Conservation (phyloP, 2,797 vertebrate species). For the Rhinoraja longicauda region DNA sequence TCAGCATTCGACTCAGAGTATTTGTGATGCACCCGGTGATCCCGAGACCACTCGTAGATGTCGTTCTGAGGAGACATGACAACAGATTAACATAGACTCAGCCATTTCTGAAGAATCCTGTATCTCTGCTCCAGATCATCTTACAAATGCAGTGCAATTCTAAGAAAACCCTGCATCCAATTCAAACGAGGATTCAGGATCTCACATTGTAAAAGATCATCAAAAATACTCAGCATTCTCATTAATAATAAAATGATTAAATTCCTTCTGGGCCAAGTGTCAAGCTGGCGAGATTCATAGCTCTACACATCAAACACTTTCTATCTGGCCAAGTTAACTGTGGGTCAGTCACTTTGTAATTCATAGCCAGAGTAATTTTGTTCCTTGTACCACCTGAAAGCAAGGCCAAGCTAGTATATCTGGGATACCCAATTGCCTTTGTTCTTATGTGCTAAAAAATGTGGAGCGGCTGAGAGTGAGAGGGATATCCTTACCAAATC, state of each 20-base stretch:
- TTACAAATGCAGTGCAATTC: background rate
- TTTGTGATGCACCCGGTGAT: slow-evolving; percentile 70
- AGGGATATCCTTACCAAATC: background rate
- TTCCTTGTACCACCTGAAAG: background rate
- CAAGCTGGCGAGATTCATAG: background rate
- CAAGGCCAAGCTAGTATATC: background rate
- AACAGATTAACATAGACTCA: background rate
- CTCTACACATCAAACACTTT: background rate
- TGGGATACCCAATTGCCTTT: background rate
- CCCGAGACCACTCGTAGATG: slow-evolving; percentile 68
- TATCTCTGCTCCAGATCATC: background rate
- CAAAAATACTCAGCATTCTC: background rate
- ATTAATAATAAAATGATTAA: background rate
- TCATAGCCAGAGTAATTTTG: background rate
- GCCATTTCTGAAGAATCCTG: background rate
- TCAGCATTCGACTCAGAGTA: slow-evolving; percentile 67
- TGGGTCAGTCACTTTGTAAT: background rate
- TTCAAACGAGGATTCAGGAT: too few relatives aligned
- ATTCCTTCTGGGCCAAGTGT: background rate
- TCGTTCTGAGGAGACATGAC: slow-evolving; percentile 54
- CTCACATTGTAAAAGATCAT: background rate
- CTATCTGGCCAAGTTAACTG: background rate
- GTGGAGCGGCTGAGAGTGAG: background rate
- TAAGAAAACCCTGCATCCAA: background rate
- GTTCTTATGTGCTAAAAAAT: background rate